A percentile compares a stretch with the other conserved stretches of the same genome.
Conservation (phyloP, 2,888 invertebrate species). For the Euphydryas editha region DNA sequence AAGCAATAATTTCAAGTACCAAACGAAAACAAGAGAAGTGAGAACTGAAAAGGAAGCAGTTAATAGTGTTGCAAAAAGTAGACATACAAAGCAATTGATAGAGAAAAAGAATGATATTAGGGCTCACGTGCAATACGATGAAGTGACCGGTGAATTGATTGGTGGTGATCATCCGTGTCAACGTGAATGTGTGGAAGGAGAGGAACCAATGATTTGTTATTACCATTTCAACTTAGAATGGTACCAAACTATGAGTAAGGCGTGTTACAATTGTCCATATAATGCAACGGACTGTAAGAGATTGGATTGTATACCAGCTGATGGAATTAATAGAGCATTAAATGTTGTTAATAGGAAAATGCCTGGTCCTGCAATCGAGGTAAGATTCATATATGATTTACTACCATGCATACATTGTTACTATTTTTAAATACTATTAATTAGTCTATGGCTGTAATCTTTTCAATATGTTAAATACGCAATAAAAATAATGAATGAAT, state of each 20-base stretch:
- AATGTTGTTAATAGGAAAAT: slow-evolving; percentile 93
- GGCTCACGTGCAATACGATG: slow-evolving; percentile 70
- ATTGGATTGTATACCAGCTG: slow-evolving; percentile 92
- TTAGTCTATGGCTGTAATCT: too few relatives aligned
- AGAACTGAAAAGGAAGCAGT: slow-evolving; percentile 45
- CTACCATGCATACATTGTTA: background rate
- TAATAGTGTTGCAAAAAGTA: slow-evolving; percentile 42
- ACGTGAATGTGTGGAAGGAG: slow-evolving; percentile 85
- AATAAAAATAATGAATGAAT: too few relatives aligned
- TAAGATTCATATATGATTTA: slow-evolving; percentile 60
- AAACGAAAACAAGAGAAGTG: slow-evolving; percentile 49
- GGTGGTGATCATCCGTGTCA: slow-evolving; percentile 84
- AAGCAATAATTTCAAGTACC: slow-evolving; percentile 55
- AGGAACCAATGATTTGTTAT: slow-evolving; percentile 86
- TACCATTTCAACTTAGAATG: slow-evolving; percentile 91
- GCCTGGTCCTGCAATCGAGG: slow-evolving; percentile 94
- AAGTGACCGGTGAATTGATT: slow-evolving; percentile 73
- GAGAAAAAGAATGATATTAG: slow-evolving; percentile 60
- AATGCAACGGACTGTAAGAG: slow-evolving; percentile 89
- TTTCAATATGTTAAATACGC: too few relatives aligned
- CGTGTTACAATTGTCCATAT: slow-evolving; percentile 92
- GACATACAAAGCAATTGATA: slow-evolving; percentile 45
- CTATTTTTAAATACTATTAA: too few relatives aligned
- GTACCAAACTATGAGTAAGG: slow-evolving; percentile 94
- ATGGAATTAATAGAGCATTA: slow-evolving; percentile 90